Evolutionary conservation across 2,797 vertebrate genomes (phyloP).

Genomic region (Hapalemur alaotrensis): DNA sequence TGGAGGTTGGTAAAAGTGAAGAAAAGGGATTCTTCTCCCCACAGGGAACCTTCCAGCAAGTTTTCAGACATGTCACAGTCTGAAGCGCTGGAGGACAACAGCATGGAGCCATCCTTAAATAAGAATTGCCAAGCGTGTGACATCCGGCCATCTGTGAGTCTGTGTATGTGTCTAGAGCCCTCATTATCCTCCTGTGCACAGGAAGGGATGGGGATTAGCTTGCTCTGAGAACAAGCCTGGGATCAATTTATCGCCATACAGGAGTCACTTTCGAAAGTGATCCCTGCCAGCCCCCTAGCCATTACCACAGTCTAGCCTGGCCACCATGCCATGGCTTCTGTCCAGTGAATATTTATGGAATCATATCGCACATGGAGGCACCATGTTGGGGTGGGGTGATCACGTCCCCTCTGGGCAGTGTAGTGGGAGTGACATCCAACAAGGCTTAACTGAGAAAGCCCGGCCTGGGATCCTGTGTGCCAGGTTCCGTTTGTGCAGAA

Average conservation of each 20-base stretch:
- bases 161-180: background rate
- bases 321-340: background rate
- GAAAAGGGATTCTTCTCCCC: background rate
- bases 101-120: background rate
- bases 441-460: slow-evolving; percentile 65
- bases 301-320: background rate
- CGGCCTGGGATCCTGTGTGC: slow-evolving; percentile 25
- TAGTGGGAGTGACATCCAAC: slow-evolving; percentile 39
- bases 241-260: background rate
- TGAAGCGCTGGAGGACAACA: background rate
- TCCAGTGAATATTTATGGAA: background rate
- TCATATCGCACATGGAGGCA: background rate
- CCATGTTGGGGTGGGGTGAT: background rate
- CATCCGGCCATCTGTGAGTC: slow-evolving; percentile 24
- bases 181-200: background rate
- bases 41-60: background rate
- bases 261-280: background rate
- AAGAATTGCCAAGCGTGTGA: background rate
- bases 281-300: background rate
- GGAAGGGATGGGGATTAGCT: background rate
- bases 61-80: background rate
- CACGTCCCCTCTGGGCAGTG: background rate
- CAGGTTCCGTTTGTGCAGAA: slow-evolving; percentile 53
- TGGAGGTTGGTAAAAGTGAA: background rate
- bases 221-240: background rate